Evolutionary conservation across 2,797 vertebrate species (phyloP).

Genomic region (Falco biarmicus): DNA sequence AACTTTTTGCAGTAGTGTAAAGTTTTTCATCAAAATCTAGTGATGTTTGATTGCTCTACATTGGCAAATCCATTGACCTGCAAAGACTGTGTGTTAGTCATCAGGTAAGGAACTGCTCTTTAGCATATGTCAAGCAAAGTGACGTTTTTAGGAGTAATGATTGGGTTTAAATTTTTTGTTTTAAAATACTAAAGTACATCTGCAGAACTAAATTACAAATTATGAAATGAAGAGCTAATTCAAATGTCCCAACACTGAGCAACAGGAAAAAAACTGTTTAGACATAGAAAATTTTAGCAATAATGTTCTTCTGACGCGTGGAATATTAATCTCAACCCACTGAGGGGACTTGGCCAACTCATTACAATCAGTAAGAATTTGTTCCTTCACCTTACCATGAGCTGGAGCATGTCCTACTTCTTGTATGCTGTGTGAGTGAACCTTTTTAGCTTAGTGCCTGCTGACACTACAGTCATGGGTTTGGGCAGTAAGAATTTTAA

Average conservation of each 20-base stretch:
- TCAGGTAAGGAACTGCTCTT: background rate
- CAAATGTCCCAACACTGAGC: background rate
- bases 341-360: background rate
- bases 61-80: background rate
- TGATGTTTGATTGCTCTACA: background rate
- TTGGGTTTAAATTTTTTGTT: background rate
- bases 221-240: background rate
- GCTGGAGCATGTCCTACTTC: slow-evolving; percentile 8
- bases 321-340: background rate
- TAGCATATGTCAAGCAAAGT: background rate
- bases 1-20: background rate
- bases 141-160: background rate
- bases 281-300: background rate
- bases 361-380: slow-evolving; percentile 5
- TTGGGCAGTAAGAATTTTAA: slow-evolving; percentile 38
- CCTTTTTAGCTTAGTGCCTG: background rate
- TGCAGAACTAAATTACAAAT: background rate
- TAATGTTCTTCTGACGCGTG: background rate
- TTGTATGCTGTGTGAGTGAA: slow-evolving; percentile 14
- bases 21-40: background rate
- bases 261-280: background rate
- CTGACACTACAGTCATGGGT: background rate
- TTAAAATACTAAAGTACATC: background rate
- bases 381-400: background rate
- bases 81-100: background rate